Evolutionary conservation across 2,888 invertebrate species (phyloP).

Genomic region (Barypeithes pellucidus): DNA sequence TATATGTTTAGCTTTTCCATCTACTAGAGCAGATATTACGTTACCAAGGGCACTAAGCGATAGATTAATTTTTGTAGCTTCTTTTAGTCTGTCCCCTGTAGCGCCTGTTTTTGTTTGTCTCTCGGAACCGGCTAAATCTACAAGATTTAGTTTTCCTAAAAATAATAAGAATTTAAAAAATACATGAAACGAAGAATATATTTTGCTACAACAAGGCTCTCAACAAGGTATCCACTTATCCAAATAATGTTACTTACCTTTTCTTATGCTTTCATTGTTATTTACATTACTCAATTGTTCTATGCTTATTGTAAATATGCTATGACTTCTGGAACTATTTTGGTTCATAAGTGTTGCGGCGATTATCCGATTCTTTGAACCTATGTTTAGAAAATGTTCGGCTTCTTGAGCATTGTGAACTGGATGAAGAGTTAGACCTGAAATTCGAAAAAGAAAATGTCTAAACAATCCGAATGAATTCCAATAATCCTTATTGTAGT

Average conservation of each 20-base stretch:
- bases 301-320: constrained; percentile 88
- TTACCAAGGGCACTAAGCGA: constrained; percentile 91
- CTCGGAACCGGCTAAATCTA: constrained; percentile 92
- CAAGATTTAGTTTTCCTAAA: constrained; percentile 85
- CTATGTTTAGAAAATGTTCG: constrained; percentile 81
- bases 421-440: constrained; percentile 81
- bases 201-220: no score
- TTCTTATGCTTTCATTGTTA: constrained; percentile 67
- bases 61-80: constrained; percentile 92
- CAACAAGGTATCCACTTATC: no score
- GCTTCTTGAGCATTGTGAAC: constrained; percentile 88
- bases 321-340: constrained; percentile 88
- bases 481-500: no score
- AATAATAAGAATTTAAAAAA: neutral
- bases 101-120: constrained; percentile 89
- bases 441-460: constrained; percentile 10
- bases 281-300: constrained; percentile 81
- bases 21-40: constrained; percentile 90
- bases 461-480: no score
- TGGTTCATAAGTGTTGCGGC: constrained; percentile 94
- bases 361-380: constrained; percentile 86
- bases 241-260: constrained; percentile 60
- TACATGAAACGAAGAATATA: no score
- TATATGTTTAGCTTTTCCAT: constrained; percentile 85
- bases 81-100: constrained; percentile 87